phyloP scores from a whole-genome alignment of 2,113 vertebrate species.

The Gallinago jamesoni region DNA sequence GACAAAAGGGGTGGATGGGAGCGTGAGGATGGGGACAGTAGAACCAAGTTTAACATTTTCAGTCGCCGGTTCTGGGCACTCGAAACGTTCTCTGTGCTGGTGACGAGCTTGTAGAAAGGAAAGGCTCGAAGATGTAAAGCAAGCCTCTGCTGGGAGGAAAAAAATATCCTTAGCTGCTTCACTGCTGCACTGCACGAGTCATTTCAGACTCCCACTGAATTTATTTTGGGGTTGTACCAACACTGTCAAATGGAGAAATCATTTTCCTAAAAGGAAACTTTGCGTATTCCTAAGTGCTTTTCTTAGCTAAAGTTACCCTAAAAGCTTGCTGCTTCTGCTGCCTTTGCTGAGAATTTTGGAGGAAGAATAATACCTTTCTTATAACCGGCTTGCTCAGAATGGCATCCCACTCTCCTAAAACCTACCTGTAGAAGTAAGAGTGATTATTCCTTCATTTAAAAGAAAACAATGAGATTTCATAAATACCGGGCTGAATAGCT shows the following conservation, averaged over 20 bases:
- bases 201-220: constrained; percentile 60
- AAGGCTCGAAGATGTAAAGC: constrained; percentile 29
- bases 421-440: constrained; percentile 35
- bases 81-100: not conserved
- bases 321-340: constrained; percentile 39
- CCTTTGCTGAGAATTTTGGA: constrained; percentile 14
- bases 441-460: not conserved
- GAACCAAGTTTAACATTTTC: not conserved
- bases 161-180: constrained; percentile 52
- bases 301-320: constrained; percentile 63
- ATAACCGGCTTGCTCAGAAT: constrained; percentile 1
- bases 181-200: constrained; percentile 53
- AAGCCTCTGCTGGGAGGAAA: constrained; percentile 38
- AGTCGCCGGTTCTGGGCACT: not conserved
- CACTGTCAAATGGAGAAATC: constrained; percentile 60
- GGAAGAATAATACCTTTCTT: not conserved
- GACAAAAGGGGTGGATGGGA: not conserved
- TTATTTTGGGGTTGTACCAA: constrained; percentile 68
- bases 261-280: constrained; percentile 65
- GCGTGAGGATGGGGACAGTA: not conserved
- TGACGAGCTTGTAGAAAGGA: not conserved
- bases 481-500: not conserved
- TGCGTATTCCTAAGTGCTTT: constrained; percentile 60
- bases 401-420: constrained; percentile 2
- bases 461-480: not conserved